A percentile compares a stretch with the other conserved stretches of the same genome.
These are phyloP conservation scores for Sardinella longiceps DNA, from an alignment of 2,797 vertebrate genomes.

Conservation along the genomic window DNA sequence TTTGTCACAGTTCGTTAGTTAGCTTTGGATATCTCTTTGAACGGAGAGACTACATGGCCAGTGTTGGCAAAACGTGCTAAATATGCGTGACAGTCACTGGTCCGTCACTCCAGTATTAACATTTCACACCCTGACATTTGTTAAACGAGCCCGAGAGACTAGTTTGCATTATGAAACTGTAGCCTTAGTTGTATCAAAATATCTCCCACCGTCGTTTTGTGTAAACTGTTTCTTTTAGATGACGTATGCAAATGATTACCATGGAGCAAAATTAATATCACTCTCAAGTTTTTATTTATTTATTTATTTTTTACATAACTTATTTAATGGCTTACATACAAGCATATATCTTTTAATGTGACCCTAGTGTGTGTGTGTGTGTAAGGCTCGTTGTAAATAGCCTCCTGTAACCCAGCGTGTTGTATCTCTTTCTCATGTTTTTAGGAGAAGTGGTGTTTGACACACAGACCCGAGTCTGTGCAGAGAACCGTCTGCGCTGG, in stretches of 20 bases:
- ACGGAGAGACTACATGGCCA: not conserved
- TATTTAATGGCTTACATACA: not conserved
- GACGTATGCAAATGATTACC: not conserved
- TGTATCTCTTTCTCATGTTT: not conserved
- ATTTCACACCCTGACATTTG: not conserved
- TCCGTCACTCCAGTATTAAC: not conserved
- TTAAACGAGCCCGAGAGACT: not conserved
- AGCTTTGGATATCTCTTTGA: not conserved
- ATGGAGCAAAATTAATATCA: not conserved
- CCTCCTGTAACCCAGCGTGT: not conserved
- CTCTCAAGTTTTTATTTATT: not conserved
- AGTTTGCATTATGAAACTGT: not conserved
- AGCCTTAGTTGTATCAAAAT: no score
- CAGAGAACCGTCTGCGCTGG: constrained; percentile 82
- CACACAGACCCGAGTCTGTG: constrained; percentile 50
- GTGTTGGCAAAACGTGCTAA: not conserved
- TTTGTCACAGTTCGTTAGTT: not conserved
- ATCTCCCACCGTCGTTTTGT: no score
- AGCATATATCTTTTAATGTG: not conserved
- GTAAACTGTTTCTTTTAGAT: not conserved
- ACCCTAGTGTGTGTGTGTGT: not conserved
- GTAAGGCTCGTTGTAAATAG: no score
- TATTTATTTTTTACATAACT: no score
- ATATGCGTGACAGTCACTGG: not conserved
- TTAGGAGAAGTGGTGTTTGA: constrained; percentile 77